Base-by-base conservation (phyloP, 2,888 invertebrate species). In the Tenthredo notha region DNA sequence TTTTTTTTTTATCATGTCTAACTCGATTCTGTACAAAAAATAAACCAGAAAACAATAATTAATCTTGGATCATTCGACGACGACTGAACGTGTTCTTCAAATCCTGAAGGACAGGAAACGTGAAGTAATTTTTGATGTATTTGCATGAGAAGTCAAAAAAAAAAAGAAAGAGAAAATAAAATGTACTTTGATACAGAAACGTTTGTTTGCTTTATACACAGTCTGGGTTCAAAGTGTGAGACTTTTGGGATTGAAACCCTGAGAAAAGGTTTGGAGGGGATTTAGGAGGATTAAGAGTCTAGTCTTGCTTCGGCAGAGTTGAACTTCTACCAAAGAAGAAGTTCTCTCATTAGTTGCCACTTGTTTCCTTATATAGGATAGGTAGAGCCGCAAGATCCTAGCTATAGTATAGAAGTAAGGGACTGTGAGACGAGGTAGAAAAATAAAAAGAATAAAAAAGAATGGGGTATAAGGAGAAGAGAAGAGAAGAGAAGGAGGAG, bases 271-370 rank as follows among this genome's bases (percentile, higher is more conserved):
- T 80, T 50, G 80, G 29, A 54, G 83, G 70, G 70, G 77, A 75
- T 77, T 65, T 47, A 10, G 50, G 15, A 33, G 85, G 85, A 85
- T 85, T 85, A 85, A 85, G 80, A 85, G 58, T 85, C 85, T 67
- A 82, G 85, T 85, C 80, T 65, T 65, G 70, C 33, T 43, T 47
- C n/a, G 29, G 43, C 21, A 40, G 80, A 80, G 21, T 83, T 50
- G 40, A 61, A 47, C 83, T 70, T 83, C 29, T 47, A 47, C 72
- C 21, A 43, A 74, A 74, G 82, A 84, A 85, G 85, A 85, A 85
- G 80, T 85, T 85, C 85, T 70, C 85, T 85, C 85, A 85, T 85
- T 85, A 85, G 85, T 77, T 70, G 40, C 80, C 85, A 85, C 85
- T 85, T 85, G 85, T 85, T 85, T 82, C 54, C 85, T 67, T 67